Evolutionary conservation across 2,113 vertebrate genomes (phyloP).

Genomic region (Glaucidium brasilianum): DNA sequence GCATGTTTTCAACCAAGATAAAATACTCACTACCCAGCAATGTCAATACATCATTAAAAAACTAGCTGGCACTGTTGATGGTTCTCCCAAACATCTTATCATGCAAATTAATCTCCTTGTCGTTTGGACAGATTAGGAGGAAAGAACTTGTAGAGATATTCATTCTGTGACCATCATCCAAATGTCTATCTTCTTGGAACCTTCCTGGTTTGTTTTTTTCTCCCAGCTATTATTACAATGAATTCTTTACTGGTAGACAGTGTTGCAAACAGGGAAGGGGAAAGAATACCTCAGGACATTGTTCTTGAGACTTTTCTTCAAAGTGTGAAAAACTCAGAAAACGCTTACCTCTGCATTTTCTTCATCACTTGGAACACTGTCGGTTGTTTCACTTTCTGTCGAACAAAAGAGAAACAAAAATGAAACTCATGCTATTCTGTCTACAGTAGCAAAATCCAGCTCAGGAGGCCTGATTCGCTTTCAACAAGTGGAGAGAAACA

Average conservation of each 20-base stretch:
- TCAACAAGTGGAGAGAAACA: background rate
- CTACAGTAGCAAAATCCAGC: background rate
- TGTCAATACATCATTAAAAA: background rate
- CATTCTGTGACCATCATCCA: background rate
- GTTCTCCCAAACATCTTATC: background rate
- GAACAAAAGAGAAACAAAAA: slow-evolving; percentile 59
- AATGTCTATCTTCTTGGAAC: background rate
- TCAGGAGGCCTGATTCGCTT: background rate
- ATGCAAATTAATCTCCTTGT: background rate
- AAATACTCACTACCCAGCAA: background rate
- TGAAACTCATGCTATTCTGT: background rate
- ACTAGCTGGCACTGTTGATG: background rate
- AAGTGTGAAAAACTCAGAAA: background rate
- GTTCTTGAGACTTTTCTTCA: background rate
- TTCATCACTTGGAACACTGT: slow-evolving; percentile 89
- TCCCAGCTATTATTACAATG: background rate
- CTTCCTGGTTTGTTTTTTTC: background rate
- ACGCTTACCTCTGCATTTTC: slow-evolving; percentile 84
- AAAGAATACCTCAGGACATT: background rate
- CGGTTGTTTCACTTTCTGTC: slow-evolving; percentile 93
- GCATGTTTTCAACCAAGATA: background rate
- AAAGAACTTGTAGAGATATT: background rate
- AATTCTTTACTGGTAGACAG: background rate
- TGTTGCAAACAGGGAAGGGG: background rate
- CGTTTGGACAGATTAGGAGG: background rate